Conservation (phyloP, 92 coral and sea anemone genomes). For the Actinernus sp. region DNA sequence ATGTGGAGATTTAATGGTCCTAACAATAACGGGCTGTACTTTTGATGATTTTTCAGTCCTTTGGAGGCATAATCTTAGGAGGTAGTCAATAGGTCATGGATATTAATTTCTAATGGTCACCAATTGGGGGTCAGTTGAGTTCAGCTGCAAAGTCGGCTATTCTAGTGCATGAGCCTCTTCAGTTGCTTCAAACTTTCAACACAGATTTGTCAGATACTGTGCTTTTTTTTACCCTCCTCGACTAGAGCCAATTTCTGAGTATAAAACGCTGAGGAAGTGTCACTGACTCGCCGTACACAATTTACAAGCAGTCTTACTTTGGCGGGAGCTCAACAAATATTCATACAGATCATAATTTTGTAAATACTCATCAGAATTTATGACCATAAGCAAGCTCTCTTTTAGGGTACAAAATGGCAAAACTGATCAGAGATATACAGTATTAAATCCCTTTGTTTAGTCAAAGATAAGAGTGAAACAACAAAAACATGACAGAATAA, state of each 20-base stretch:
- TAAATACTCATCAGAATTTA: no score
- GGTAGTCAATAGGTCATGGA: constrained; percentile 23
- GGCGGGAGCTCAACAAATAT: no score
- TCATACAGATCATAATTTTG: no score
- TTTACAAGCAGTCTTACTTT: no score
- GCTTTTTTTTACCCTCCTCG: constrained; percentile 21
- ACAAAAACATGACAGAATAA: no score
- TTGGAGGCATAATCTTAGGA: constrained; percentile 15
- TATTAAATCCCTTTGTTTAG: no score
- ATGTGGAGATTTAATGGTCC: constrained; percentile 50
- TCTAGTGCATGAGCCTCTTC: constrained; percentile 36
- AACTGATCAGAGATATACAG: no score
- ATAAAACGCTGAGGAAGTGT: not conserved
- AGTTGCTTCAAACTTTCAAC: constrained; percentile 58
- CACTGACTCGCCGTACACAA: not conserved
- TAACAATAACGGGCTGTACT: constrained; percentile 4
- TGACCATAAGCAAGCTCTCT: no score
- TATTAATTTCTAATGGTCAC: constrained; percentile 49
- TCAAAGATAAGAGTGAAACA: no score
- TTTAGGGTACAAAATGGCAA: no score
- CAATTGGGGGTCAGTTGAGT: constrained; percentile 53
- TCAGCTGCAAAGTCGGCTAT: constrained; percentile 31
- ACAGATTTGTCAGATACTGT: constrained; percentile 57
- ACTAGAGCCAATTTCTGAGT: constrained; percentile 5
- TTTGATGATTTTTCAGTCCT: not conserved